Base-by-base conservation (phyloP, 2,113 vertebrate genomes). In the Irena cyanogastra region DNA sequence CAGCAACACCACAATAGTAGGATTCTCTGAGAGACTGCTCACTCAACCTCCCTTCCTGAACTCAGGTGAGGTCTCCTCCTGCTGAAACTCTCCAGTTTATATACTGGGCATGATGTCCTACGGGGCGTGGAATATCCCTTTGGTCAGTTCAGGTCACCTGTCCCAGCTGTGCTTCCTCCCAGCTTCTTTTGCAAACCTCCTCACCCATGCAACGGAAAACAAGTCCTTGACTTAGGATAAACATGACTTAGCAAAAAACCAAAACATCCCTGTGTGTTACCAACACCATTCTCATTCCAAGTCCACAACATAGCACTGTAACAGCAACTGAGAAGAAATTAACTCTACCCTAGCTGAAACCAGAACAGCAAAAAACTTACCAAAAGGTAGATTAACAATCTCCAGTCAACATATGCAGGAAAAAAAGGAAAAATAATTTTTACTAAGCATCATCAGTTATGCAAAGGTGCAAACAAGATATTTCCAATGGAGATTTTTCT, bases 21-120 rank as follows among this genome's bases (percentile, higher is more conserved):
- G 11, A 23, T n/a, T 18, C 16, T 64, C 23, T 7, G 28, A 39
- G 27, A 57, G 28, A 18, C 9, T 19, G 11, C 37, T 37, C 0
- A 0, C 44, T 37, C 53, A 21, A 8, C 17, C 37, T 42, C 31
- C 37, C 53, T 27, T 31, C 31, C 71, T 6, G 4, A 44, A 21
- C 7, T 9, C 31, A 14, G 18, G 23, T 22, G 37, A 35, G 27
- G 31, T 22, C 53, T 22, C 61, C 45, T 66, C 50, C 26, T 68
- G 44, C 33, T 11, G 4, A 52, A 69, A 15, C 5, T 17, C 33
- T 53, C 10, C 28, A 28, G 23, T 39, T 87, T 53, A 78, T 24
- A 39, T 1, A 2, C 27, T 19, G n/a, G 28, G 23, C 23, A 16
- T 21, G 23, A 24, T 0, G 0, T 16, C 44, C 39, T 22, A 0